Evolutionary conservation across 2,113 vertebrate species (phyloP), one percentile per base, ranked within the genome.

Genomic region (Propithecus coquereli): DNA sequence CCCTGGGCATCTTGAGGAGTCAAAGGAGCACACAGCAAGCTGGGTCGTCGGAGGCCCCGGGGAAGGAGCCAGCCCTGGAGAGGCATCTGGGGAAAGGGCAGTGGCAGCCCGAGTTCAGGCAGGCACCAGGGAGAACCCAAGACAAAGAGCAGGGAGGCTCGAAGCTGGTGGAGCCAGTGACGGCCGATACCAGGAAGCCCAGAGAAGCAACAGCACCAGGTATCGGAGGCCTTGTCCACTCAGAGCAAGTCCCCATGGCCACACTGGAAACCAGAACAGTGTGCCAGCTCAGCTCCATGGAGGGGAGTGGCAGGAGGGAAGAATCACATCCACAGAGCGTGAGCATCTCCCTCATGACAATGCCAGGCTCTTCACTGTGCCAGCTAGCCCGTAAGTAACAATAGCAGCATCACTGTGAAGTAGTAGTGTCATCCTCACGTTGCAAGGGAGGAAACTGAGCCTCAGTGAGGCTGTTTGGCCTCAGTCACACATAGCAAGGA

Each of bases 41-140:
- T 30, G 22, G 13, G 50, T 23, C 34, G 1, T 23, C 7, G 23
- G 0, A 43, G 18, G 34, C 22, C 32, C 13, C 0, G 3, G 45
- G 40, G n/a, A 37, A 90, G 47, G 12, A 93, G 76, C n/a, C 18
- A 57, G 37, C 14, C 37, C 61, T 8, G 0, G 11, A 91, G 5
- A 57, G 25, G 2, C 23, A 4, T 20, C 50, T 7, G 9, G n/a
- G 71, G 34, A 7, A 81, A 71, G 16, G 57, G 6, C 73, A 34
- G 13, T 22, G 40, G 20, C 18, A 5, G n/a, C 10, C 30, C 14
- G 16, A 11, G 59, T 13, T 54, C 40, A 68, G 43, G 30, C 6
- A 18, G 43, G 17, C 66, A 70, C 9, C 57, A 32, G 27, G 10
- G 54, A 74, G 50, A 54, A 50, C 10, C 6, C 14, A 63, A 63